These are phyloP conservation scores for Neomonachus schauinslandi DNA, from an alignment of 2,113 vertebrate genomes.

Conservation along the genomic window DNA sequence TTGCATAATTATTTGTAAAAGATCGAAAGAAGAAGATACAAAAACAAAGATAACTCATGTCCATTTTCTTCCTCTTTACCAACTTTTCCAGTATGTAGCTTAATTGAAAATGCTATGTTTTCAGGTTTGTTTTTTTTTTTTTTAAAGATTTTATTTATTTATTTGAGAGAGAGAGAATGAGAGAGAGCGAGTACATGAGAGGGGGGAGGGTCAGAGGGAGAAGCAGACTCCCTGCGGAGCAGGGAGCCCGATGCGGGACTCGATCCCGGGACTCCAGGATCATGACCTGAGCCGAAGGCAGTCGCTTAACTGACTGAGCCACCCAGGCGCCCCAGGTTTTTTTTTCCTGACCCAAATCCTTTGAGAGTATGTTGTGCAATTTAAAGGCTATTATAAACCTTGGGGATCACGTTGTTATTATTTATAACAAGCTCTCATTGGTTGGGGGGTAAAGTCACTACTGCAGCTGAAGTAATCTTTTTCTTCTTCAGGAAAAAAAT, in stretches of 20 bases:
- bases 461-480: slow-evolving; percentile 16
- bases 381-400: slow-evolving; percentile 43
- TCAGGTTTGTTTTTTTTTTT: neutral
- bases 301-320: no score
- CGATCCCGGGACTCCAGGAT: no score
- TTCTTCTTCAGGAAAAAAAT: neutral
- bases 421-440: slow-evolving; percentile 24
- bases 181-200: no score
- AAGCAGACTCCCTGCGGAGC: no score
- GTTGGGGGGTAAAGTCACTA: neutral
- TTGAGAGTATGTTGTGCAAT: slow-evolving; percentile 46
- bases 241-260: no score
- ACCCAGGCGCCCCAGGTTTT: no score
- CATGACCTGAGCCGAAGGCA: no score
- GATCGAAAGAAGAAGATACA: slow-evolving; percentile 35
- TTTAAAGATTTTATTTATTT: no score
- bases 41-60: neutral
- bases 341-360: neutral
- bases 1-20: slow-evolving; percentile 42
- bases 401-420: slow-evolving; percentile 27
- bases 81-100: neutral
- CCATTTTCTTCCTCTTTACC: slow-evolving; percentile 3
- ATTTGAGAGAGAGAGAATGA: no score
- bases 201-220: no score
- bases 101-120: slow-evolving; percentile 45